Evolutionary conservation across 2,797 vertebrate species (phyloP), one percentile per base, ranked within the genome.

Genomic region (Channallabes apus): DNA sequence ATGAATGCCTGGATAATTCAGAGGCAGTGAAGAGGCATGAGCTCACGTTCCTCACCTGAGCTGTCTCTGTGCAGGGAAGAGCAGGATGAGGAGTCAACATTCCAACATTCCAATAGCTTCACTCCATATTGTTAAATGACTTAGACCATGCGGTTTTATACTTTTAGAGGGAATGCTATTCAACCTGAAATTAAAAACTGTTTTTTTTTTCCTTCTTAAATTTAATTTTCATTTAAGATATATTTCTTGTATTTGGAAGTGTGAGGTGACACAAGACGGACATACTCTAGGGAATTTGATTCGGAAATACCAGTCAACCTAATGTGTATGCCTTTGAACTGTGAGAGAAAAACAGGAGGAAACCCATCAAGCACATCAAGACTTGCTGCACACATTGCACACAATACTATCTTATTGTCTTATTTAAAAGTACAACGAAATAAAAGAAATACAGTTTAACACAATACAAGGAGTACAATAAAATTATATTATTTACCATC

Each of bases 1-100:
- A 77, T 81, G 64, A 77, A 76, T 51, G 58, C 72, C 51, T 84
- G 61, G 51, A 86, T 64, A 76, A 81, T 89, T 69, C 38, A 15
- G 32, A 85, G 59, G 79, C 84, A 80, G 41, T 72, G 51, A 78
- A 72, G 56, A 79, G 58, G 56, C 62, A 72, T 83, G 82, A 75
- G 11, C 76, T 84, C 59, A 84, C n/a, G 69, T 84, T 59, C 77
- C 59, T 62, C 51, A 86, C 82, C 81, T 83, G 65, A 61, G 54
- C 41, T 56, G 85, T 62, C 46, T 73, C 29, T 56, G 71, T 83
- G 38, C 58, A 27, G 58, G 35, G 51, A 46, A 77, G 32, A 75
- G 29, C 69, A 69, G 59, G n/a, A 69, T 82, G 71, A 59, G 32
- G 41, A 76, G 82, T 56, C 62, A 35, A 56, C 64, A 67, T 59